Percentiles rank a stretch among this genome's conserved stretches.
phyloP scores from a whole-genome alignment of 2,113 vertebrate genomes.

The Hiodon tergisus region DNA sequence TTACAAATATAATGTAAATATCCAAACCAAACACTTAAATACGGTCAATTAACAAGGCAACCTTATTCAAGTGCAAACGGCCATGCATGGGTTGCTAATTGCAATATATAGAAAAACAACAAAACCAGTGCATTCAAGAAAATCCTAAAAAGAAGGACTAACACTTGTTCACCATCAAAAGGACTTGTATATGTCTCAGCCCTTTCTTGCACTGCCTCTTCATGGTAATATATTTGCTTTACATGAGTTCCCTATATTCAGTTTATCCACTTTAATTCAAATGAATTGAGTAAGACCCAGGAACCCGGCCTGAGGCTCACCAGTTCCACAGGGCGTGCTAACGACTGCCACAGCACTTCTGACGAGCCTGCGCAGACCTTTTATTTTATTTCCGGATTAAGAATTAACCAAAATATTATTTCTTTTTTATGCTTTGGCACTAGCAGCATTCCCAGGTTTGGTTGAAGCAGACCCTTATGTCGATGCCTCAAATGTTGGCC shows the following conservation, averaged over 20 bases:
- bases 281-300: constrained; percentile 41
- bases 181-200: constrained; percentile 14
- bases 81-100: not conserved
- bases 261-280: constrained; percentile 56
- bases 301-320: constrained; percentile 54
- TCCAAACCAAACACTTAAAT: too few relatives aligned
- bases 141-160: too few relatives aligned
- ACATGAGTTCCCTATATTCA: constrained; percentile 47
- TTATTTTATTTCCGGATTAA: constrained; percentile 52
- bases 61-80: too few relatives aligned
- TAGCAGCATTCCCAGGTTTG: constrained; percentile 54
- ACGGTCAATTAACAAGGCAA: too few relatives aligned
- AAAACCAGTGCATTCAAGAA: too few relatives aligned
- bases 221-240: constrained; percentile 31
- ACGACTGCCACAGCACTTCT: constrained; percentile 49
- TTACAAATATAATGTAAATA: too few relatives aligned
- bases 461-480: constrained; percentile 51
- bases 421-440: constrained; percentile 55
- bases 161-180: not conserved
- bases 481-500: constrained; percentile 58
- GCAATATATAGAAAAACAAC: not conserved
- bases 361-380: constrained; percentile 37
- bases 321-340: constrained; percentile 37
- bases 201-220: constrained; percentile 20
- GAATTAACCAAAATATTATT: constrained; percentile 63